A percentile compares a stretch with the other conserved stretches of the same genome.
phyloP scores from a whole-genome alignment of 2,797 vertebrate species.

The Ctenopoma kingsleyae region DNA sequence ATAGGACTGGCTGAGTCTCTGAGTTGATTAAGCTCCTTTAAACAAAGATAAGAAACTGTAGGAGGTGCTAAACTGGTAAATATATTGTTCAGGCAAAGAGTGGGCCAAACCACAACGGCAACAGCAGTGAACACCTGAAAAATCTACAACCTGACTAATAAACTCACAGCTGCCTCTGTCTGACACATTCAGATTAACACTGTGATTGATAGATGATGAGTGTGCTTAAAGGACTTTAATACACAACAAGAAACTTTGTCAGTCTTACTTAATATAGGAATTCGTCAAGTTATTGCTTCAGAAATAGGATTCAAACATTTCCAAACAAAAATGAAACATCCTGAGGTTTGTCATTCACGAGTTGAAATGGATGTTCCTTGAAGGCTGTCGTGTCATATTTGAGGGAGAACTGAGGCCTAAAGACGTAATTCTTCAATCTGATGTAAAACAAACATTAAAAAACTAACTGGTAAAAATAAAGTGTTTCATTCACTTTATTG shows the following conservation, averaged over 20 bases:
- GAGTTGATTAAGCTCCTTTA: constrained; percentile 48
- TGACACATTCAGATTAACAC: constrained; percentile 13
- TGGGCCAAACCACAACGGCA: constrained; percentile 44
- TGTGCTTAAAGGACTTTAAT: background rate
- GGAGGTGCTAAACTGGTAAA: constrained; percentile 45
- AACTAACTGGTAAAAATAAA: background rate
- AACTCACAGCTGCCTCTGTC: constrained; percentile 36
- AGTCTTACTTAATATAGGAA: background rate
- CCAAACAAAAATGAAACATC: no score
- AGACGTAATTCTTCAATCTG: background rate
- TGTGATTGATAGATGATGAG: constrained; percentile 1
- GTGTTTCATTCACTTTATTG: background rate
- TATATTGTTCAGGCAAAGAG: constrained; percentile 18
- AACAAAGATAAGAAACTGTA: constrained; percentile 53
- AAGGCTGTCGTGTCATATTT: no score
- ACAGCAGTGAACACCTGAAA: constrained; percentile 50
- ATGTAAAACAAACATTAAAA: background rate
- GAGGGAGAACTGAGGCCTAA: background rate
- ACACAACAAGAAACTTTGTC: background rate
- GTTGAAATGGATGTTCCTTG: no score
- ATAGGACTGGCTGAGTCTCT: constrained; percentile 16
- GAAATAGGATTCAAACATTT: no score
- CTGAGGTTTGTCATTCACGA: no score
- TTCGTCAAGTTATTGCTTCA: background rate
- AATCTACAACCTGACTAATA: constrained; percentile 32